Base-by-base conservation (phyloP, 2,888 invertebrate genomes). In the Polietes domitor region DNA sequence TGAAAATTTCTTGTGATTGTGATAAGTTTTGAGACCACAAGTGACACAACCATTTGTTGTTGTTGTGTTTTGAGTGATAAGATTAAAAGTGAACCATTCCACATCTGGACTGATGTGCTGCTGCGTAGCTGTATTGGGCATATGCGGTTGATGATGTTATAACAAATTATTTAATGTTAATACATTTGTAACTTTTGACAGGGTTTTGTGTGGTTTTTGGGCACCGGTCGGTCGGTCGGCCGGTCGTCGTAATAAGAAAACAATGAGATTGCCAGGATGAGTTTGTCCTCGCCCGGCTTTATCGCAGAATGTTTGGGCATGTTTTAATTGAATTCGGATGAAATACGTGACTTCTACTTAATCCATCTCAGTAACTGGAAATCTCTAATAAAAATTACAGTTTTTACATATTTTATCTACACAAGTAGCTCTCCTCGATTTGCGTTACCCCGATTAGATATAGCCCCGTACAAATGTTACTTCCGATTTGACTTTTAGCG, bases 1-100 rank as follows among this genome's bases (percentile, higher is more conserved):
- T 17, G 10, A 55, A 21, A 55, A 17, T 65, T 37, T 41, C 37
- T 37, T 65, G 58, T 24, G 41, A 19, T 41, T 65, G 65, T 41
- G 65, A 65, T 37, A 65, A 65, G 65, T 65, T 65, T 65, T 19
- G 37, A 41, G 37, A 37, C 65, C 65, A 21, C 65, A 65, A 65
- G 37, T 41, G 65, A 65, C 65, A 65, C 24, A 21, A 21, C 21
- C 68, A 43, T 43, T 68, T 24, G 15, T 58, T 58, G 58, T 28
- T 61, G 7, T 58, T 58, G 12, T 55, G 32, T 55, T 55, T 58
- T 58, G 58, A 58, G 65, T 65, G 21, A 65, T 65, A 65, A 37
- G 37, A 65, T 65, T 65, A 37, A 0, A 41, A 65, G 37, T 41
- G 65, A 37, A 37, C 65, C 41, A 21, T 41, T 12, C 68, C 21